A percentile compares a stretch with the other conserved stretches of the same genome.
phyloP scores from a whole-genome alignment of 2,113 vertebrate genomes.

The Pavo muticus region DNA sequence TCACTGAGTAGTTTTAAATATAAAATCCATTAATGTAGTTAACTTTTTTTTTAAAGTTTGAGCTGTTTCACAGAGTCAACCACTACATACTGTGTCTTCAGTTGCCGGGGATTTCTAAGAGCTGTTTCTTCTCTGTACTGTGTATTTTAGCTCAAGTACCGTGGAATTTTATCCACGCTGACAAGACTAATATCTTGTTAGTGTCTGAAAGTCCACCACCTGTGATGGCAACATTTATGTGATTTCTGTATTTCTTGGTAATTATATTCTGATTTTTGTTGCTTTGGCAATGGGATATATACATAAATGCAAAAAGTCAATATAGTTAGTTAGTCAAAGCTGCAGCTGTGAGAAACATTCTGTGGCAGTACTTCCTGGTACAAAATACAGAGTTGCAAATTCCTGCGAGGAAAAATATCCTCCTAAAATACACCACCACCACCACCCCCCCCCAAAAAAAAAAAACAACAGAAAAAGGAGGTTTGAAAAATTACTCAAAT shows the following conservation, averaged over 20 bases:
- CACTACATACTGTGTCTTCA: constrained; percentile 37
- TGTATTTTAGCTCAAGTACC: constrained; percentile 29
- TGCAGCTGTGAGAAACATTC: neutral
- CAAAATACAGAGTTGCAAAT: neutral
- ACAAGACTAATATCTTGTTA: neutral
- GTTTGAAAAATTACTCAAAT: neutral
- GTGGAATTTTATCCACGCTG: constrained; percentile 27
- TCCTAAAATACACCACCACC: neutral
- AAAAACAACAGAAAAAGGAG: neutral
- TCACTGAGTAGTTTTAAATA: neutral
- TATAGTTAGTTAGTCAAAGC: neutral
- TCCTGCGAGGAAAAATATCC: neutral
- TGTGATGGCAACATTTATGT: neutral
- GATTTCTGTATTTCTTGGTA: neutral
- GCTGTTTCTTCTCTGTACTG: constrained; percentile 46
- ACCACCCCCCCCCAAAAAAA: neutral
- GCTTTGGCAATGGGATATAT: neutral
- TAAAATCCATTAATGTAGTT: neutral
- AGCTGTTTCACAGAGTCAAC: neutral
- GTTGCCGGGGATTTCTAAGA: constrained; percentile 60
- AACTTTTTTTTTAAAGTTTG: neutral
- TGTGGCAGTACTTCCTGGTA: neutral
- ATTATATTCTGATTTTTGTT: neutral
- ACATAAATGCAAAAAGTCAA: neutral
- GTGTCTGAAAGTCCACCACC: neutral